phyloP scores from a whole-genome alignment of 2,113 vertebrate genomes.

The Passer domesticus region DNA sequence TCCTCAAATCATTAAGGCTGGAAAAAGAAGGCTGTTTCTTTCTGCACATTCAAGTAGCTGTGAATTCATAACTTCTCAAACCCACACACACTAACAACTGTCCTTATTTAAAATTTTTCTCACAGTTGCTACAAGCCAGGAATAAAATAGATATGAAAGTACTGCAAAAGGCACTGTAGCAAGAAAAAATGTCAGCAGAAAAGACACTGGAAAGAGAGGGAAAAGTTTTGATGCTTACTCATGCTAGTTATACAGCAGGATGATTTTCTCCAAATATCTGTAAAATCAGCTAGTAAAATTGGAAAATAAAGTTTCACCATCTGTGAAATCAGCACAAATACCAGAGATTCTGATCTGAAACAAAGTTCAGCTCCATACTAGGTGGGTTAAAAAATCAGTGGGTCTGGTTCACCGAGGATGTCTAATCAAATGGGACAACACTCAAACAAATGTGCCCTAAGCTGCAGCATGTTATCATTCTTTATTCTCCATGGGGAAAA shows the following conservation, averaged over 20 bases:
- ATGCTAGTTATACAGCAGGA: background rate
- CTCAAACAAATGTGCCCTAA: background rate
- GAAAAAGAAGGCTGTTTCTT: background rate
- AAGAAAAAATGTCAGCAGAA: background rate
- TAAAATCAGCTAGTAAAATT: background rate
- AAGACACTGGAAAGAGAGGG: background rate
- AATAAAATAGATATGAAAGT: background rate
- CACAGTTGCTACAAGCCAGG: background rate
- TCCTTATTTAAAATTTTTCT: background rate
- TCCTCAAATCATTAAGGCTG: background rate
- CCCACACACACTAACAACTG: background rate
- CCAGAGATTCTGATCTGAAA: background rate
- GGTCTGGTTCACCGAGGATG: fast-evolving
- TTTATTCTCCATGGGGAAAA: background rate
- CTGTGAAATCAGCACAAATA: background rate
- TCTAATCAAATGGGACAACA: background rate
- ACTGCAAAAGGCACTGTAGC: background rate
- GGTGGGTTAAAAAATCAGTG: background rate
- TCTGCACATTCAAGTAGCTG: background rate
- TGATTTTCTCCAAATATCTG: background rate
- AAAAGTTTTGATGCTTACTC: background rate
- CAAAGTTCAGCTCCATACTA: background rate
- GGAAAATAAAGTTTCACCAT: background rate
- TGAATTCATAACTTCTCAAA: background rate
- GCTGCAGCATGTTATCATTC: fast-evolving